These are phyloP conservation scores for Helicoverpa zea DNA, from an alignment of 1,140 invertebrate species.

Conservation along the genomic window DNA sequence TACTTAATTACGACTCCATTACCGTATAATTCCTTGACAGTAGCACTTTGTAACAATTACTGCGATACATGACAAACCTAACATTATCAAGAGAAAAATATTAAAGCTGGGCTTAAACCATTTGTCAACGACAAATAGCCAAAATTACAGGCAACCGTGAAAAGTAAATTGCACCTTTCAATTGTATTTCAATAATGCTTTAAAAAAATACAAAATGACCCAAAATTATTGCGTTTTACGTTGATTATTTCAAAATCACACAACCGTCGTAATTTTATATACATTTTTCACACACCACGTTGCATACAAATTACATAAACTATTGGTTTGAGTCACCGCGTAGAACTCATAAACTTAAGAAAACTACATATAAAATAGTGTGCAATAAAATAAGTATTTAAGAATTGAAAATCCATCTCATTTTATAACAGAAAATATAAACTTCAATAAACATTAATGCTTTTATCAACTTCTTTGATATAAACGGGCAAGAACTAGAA, in stretches of 20 bases:
- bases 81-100: not conserved
- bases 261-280: too few species aligned
- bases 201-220: too few species aligned
- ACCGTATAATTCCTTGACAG: slow-evolving; percentile 60
- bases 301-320: too few species aligned
- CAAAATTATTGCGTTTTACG: too few species aligned
- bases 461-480: slow-evolving; percentile 1
- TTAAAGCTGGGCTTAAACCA: not conserved
- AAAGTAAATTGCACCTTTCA: too few species aligned
- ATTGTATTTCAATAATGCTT: too few species aligned
- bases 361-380: too few species aligned
- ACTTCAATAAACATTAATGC: not conserved
- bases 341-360: too few species aligned
- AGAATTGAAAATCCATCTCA: not conserved
- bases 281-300: too few species aligned
- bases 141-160: too few species aligned
- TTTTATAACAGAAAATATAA: not conserved
- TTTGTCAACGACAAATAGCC: slow-evolving; percentile 23
- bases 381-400: not conserved
- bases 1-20: slow-evolving; percentile 60
- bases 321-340: too few species aligned
- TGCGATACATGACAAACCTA: slow-evolving; percentile 2
- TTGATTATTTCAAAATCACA: too few species aligned
- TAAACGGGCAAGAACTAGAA: slow-evolving; percentile 13
- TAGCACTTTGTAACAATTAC: slow-evolving; percentile 47